phyloP scores from a whole-genome alignment of 2,888 invertebrate species.

The Melieria crassipennis region DNA sequence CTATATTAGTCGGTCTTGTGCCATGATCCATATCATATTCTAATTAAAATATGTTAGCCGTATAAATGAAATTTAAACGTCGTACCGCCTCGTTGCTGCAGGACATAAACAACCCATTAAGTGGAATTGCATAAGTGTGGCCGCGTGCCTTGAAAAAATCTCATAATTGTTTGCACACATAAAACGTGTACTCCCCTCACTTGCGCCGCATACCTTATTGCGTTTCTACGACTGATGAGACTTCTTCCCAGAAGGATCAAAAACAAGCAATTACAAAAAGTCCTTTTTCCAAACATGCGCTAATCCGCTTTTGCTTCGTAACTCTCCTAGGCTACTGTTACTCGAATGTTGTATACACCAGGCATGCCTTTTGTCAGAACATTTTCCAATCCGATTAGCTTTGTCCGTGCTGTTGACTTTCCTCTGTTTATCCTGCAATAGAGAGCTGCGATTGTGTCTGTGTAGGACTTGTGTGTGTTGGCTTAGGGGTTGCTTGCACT shows the following conservation, averaged over 20 bases:
- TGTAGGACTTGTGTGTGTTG: too few relatives aligned
- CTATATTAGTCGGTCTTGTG: too few relatives aligned
- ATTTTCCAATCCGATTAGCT: slow-evolving; percentile 58
- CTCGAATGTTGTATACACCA: background rate
- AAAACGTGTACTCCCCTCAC: slow-evolving; percentile 24
- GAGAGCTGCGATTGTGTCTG: too few relatives aligned
- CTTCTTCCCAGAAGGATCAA: slow-evolving; percentile 46
- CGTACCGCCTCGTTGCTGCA: background rate
- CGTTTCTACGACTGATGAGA: slow-evolving; percentile 25
- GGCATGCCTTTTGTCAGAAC: slow-evolving; percentile 45
- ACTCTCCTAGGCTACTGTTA: slow-evolving; percentile 11
- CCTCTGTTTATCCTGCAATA: slow-evolving; percentile 50
- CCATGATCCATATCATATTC: too few relatives aligned
- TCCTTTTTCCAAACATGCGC: slow-evolving; percentile 53
- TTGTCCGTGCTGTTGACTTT: slow-evolving; percentile 60
- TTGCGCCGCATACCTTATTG: slow-evolving; percentile 12
- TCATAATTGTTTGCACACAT: slow-evolving; percentile 42
- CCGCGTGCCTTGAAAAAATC: slow-evolving; percentile 40
- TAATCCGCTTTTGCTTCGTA: slow-evolving; percentile 47
- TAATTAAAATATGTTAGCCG: too few relatives aligned
- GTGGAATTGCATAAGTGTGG: slow-evolving; percentile 37
- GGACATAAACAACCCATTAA: slow-evolving; percentile 7
- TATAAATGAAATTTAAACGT: too few relatives aligned
- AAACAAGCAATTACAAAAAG: slow-evolving; percentile 60
- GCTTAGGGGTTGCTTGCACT: too few relatives aligned